Base-by-base conservation (phyloP, 2,888 invertebrate species). In the Hoplodrina blanda region DNA sequence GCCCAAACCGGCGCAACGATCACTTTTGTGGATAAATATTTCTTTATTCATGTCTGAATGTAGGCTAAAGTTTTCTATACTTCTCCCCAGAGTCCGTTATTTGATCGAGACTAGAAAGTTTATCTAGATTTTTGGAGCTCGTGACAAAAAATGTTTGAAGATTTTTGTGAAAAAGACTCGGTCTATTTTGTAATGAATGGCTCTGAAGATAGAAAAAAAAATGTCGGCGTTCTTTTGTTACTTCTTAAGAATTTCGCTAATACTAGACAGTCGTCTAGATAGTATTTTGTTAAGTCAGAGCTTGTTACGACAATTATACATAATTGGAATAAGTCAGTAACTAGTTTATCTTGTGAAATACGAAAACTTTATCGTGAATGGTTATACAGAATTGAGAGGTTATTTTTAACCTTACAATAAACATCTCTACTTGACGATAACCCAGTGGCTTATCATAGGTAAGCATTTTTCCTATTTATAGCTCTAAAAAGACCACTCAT, bases 21-120 rank as follows among this genome's bases (percentile, higher is more conserved):
- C 70, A 73, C 73, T 81, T 81, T 52, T 66, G 68, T 73, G 70
- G 66, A 79, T 71, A 81, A 81, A 81, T 79, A 76, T 81, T 81
- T 81, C 81, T 81, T 73, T 81, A 79, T 76, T 70, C 69, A 69
- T 64, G 76, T 63, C 68, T 66, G 52, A 52, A 69, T 77, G 46
- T 69, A 66, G 62, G 56, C 59, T 69, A 68, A 77, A 73, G 44
- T 60, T 77, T 60, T 73, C 54, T 76, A 62, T 73, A 76, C 65
- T 66, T 65, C 19, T 66, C 80, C 69, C 69, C 4, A 44, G 77
- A 63, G 80, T 55, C 33, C 33, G 33, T 49, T 49, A 61, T 62
- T 80, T 68, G 72, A 80, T 78, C 71, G 64, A 57, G 57, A 63
- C 62, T 50, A 57, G 49, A 71, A 76, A 72, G 62, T 80, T 78